Percentiles rank a stretch among this genome's conserved stretches.
phyloP scores from a whole-genome alignment of 2,113 vertebrate genomes.

The Oxygymnocypris stewartii region DNA sequence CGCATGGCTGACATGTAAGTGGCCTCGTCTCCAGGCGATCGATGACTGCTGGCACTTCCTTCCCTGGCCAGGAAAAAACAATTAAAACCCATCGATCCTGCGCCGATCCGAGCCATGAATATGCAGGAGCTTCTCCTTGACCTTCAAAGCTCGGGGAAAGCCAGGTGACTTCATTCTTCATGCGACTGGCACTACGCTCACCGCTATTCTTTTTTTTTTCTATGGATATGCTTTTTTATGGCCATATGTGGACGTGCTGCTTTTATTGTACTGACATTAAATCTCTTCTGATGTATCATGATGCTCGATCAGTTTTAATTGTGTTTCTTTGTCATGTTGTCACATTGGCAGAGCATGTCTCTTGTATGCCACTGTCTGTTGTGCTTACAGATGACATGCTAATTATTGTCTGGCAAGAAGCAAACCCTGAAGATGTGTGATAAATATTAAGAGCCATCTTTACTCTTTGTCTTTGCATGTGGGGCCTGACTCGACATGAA shows the following conservation, averaged over 20 bases:
- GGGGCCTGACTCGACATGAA: constrained; percentile 46
- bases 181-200: constrained; percentile 69
- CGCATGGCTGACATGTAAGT: constrained; percentile 62
- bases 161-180: constrained; percentile 82
- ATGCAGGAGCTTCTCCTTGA: constrained; percentile 99
- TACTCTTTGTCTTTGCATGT: constrained; percentile 30
- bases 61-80: constrained; percentile 98
- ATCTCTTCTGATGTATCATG: constrained; percentile 44
- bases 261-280: constrained; percentile 41
- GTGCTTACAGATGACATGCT: constrained; percentile 46
- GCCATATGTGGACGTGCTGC: constrained; percentile 38
- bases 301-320: constrained; percentile 49
- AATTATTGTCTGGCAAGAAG: constrained; percentile 44
- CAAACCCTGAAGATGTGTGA: constrained; percentile 26
- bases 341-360: constrained; percentile 47
- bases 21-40: constrained; percentile 82
- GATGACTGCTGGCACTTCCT: constrained; percentile 96
- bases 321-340: constrained; percentile 53
- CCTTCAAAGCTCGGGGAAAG: constrained; percentile 87
- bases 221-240: constrained; percentile 51
- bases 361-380: constrained; percentile 40
- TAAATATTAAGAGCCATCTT: constrained; percentile 45
- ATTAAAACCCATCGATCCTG: constrained; percentile 99
- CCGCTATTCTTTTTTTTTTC: constrained; percentile 48
- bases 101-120: constrained; percentile 86